Percentiles rank a stretch among this genome's conserved stretches.
Evolutionary conservation across 1,140 invertebrate species (phyloP).

Genomic region (Lordiphosa collinella): DNA sequence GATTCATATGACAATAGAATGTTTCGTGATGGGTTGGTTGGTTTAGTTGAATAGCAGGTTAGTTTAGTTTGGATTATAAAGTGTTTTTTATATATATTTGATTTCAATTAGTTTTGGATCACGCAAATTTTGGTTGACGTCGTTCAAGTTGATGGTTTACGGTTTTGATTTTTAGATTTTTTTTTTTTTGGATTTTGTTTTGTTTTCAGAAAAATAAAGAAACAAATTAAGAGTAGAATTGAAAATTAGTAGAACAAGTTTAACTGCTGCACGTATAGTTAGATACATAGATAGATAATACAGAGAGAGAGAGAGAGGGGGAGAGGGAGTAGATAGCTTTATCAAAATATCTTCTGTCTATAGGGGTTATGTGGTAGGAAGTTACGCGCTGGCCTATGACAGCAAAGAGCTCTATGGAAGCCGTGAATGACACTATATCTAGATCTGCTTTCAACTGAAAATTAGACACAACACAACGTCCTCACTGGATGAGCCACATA

Average conservation of each 20-base stretch:
- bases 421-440: too few species aligned
- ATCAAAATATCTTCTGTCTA: too few species aligned
- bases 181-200: conserved; percentile 26
- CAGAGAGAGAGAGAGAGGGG: conserved; percentile 8
- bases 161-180: conserved; percentile 17
- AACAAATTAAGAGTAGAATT: conserved; percentile 61
- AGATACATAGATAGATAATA: conserved; percentile 43
- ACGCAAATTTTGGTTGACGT: conserved; percentile 43
- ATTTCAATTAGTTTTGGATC: conserved; percentile 14
- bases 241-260: conserved; percentile 66
- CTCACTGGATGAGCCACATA: too few species aligned
- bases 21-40: conserved; percentile 11
- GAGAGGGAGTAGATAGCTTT: too few species aligned
- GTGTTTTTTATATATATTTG: conserved; percentile 18
- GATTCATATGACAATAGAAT: not conserved
- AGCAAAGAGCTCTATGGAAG: too few species aligned
- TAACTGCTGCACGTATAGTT: conserved; percentile 25
- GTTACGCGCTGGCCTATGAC: too few species aligned
- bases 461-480: too few species aligned
- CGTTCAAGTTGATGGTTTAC: conserved; percentile 32
- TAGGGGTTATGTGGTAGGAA: too few species aligned
- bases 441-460: too few species aligned
- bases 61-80: too few species aligned
- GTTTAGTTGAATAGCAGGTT: conserved; percentile 3
- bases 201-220: conserved; percentile 53